Conservation (phyloP, 1,140 invertebrate genomes). For the Apis florea region DNA sequence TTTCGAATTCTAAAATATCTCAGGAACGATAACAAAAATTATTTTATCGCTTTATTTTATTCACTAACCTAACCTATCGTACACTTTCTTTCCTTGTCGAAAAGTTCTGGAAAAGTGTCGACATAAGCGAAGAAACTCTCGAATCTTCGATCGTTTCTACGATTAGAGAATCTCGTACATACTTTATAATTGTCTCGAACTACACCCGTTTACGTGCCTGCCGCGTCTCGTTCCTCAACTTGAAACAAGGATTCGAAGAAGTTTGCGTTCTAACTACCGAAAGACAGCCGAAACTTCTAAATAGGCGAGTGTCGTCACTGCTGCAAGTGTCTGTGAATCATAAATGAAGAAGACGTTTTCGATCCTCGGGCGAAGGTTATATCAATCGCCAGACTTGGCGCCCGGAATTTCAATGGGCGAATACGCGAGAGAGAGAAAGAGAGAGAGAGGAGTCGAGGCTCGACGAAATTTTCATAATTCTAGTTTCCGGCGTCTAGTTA, state of each 20-base stretch:
- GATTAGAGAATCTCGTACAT: too few species aligned
- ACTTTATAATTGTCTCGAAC: too few species aligned
- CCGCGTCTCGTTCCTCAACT: too few species aligned
- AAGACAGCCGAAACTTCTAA: neutral
- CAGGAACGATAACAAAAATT: too few species aligned
- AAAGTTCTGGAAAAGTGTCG: too few species aligned
- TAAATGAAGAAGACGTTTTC: neutral
- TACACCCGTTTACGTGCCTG: too few species aligned
- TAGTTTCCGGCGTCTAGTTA: neutral
- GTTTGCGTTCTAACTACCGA: neutral
- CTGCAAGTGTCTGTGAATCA: neutral
- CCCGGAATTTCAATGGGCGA: neutral
- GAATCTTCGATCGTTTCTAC: too few species aligned
- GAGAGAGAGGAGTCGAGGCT: neutral
- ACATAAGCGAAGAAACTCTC: too few species aligned
- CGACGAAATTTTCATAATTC: constrained; percentile 17
- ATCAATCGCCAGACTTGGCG: neutral
- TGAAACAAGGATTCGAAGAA: neutral
- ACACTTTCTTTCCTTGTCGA: too few species aligned
- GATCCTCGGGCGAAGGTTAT: neutral
- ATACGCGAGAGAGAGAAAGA: neutral
- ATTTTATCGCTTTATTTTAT: too few species aligned
- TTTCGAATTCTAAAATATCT: too few species aligned
- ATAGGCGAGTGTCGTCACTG: neutral
- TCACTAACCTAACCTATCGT: too few species aligned